Evolutionary conservation across 2,888 invertebrate species (phyloP).

Genomic region (Hymenopus coronatus): DNA sequence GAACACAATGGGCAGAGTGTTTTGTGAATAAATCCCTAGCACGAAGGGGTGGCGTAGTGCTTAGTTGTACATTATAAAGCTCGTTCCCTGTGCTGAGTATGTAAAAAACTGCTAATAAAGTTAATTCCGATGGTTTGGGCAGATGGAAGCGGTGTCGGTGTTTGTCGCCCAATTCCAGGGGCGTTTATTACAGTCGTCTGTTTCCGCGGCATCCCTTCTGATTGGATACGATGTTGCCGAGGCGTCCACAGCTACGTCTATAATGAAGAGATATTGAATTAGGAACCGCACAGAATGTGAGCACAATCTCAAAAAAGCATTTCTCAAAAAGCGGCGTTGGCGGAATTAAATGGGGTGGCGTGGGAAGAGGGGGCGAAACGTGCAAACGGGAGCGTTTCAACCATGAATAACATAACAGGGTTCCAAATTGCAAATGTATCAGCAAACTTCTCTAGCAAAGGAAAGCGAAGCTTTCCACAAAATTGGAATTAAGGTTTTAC

Average conservation of each 20-base stretch:
- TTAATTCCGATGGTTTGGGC: not conserved
- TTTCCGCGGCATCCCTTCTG: not conserved
- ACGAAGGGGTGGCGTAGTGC: not conserved
- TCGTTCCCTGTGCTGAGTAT: not conserved
- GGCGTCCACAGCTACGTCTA: not conserved
- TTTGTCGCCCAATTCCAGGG: not conserved
- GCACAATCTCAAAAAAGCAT: not conserved
- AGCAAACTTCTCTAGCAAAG: not conserved
- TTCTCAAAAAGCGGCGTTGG: not conserved
- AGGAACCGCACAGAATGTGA: not conserved
- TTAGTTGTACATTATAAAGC: not conserved
- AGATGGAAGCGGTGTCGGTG: not conserved
- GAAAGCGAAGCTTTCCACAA: not conserved
- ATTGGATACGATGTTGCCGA: not conserved
- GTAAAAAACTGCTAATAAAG: not conserved
- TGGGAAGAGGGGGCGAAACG: not conserved
- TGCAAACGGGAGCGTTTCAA: not conserved
- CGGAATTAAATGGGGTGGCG: not conserved
- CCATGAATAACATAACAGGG: not conserved
- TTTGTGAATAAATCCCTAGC: not conserved
- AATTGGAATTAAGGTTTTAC: not conserved
- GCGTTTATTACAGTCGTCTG: not conserved
- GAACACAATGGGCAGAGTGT: not conserved
- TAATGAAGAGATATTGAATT: not conserved
- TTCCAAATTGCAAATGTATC: not conserved